Evolutionary conservation across 2,797 vertebrate genomes (phyloP).

Genomic region (Melanotaenia boesemani): DNA sequence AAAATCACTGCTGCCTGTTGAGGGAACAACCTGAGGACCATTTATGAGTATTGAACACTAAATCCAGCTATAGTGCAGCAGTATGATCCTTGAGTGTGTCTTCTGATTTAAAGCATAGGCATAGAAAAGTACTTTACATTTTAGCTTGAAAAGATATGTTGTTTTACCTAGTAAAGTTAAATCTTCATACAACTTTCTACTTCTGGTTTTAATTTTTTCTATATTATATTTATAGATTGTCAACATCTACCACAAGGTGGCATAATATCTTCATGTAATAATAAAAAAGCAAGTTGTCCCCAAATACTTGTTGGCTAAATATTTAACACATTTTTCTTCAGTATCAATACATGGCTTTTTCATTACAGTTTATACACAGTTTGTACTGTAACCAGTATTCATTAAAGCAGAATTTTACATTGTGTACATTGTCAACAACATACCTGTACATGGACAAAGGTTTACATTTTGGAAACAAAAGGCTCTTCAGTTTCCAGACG

Average conservation of each 20-base stretch:
- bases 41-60: neutral
- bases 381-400: conserved; percentile 84
- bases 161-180: neutral
- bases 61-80: neutral
- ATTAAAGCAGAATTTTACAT: conserved; percentile 85
- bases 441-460: conserved; percentile 76
- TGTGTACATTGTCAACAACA: conserved; percentile 76
- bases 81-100: neutral
- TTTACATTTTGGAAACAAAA: conserved; percentile 38
- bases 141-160: neutral
- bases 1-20: neutral
- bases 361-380: conserved; percentile 83
- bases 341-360: conserved; percentile 77
- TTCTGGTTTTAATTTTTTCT: conserved; percentile 21
- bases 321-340: conserved; percentile 78
- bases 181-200: neutral
- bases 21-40: conserved; percentile 1
- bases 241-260: conserved; percentile 52
- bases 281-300: conserved; percentile 27
- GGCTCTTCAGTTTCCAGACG: conserved; percentile 40
- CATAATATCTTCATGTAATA: neutral
- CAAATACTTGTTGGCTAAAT: conserved; percentile 90
- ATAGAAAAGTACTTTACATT: neutral
- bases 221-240: neutral
- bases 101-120: neutral